These are phyloP conservation scores for Caenorhabditis doughertyi DNA, from an alignment of 2,888 invertebrate species.

Conservation along the genomic window DNA sequence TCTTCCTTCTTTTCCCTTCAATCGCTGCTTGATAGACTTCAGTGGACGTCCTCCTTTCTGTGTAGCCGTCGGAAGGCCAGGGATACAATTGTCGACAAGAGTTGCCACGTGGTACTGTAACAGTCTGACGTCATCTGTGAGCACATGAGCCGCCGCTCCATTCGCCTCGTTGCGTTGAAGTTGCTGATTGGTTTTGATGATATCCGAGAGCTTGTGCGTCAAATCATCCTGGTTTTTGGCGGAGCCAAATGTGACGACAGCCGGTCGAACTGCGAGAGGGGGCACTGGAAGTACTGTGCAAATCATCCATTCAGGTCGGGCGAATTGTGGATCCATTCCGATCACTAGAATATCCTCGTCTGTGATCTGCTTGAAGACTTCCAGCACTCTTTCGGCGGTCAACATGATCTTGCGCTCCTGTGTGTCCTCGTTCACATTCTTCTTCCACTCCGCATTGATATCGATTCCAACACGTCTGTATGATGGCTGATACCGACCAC, in stretches of 20 bases:
- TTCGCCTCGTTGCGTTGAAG: slow-evolving; percentile 94
- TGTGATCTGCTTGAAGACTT: slow-evolving; percentile 93
- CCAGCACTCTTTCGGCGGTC: slow-evolving; percentile 96
- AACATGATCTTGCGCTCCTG: slow-evolving; percentile 93
- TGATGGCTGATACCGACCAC: slow-evolving; percentile 97
- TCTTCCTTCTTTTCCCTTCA: slow-evolving; percentile 98
- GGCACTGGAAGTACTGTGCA: slow-evolving; percentile 97
- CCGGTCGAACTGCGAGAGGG: slow-evolving; percentile 95
- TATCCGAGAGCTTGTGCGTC: slow-evolving; percentile 98
- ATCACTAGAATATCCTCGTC: slow-evolving; percentile 95
- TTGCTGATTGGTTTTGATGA: slow-evolving; percentile 98
- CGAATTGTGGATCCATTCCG: slow-evolving; percentile 92
- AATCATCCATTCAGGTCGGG: slow-evolving; percentile 99
- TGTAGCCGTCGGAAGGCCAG: slow-evolving; percentile 95
- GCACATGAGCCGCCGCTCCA: slow-evolving; percentile 97
- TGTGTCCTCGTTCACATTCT: slow-evolving; percentile 95
- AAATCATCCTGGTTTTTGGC: slow-evolving; percentile 98
- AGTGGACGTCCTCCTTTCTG: slow-evolving; percentile 99
- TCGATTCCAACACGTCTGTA: slow-evolving; percentile 93
- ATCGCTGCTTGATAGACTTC: slow-evolving; percentile 95
- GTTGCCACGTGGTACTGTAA: slow-evolving; percentile 99
- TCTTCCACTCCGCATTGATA: slow-evolving; percentile 96
- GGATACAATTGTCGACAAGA: slow-evolving; percentile 98
- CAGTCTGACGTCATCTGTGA: slow-evolving; percentile 97
- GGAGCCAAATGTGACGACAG: slow-evolving; percentile 99